These are phyloP conservation scores for Lerema accius DNA, from an alignment of 1,140 invertebrate species.

Conservation along the genomic window DNA sequence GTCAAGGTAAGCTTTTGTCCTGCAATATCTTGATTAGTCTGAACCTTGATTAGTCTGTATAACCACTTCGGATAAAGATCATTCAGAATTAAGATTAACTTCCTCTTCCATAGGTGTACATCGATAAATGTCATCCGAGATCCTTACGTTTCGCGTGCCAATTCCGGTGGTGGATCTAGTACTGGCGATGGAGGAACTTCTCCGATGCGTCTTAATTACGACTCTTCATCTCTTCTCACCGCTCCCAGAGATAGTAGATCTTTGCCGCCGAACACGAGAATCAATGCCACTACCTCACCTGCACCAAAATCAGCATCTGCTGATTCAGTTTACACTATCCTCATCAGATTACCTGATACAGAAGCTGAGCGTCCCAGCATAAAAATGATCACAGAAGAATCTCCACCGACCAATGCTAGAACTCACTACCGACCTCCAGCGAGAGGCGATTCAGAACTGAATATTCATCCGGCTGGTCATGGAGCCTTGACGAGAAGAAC, in stretches of 20 bases:
- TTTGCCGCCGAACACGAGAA: conserved; percentile 78
- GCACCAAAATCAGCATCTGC: conserved; percentile 86
- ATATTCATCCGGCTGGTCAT: conserved; percentile 73
- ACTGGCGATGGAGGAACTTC: conserved; percentile 70
- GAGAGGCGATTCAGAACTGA: conserved; percentile 79
- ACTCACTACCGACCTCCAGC: conserved; percentile 69
- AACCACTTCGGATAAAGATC: not conserved
- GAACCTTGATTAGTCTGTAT: conserved; percentile 8
- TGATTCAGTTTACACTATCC: conserved; percentile 94
- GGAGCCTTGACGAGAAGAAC: conserved; percentile 85
- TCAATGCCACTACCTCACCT: conserved; percentile 70
- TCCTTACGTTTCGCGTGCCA: conserved; percentile 82
- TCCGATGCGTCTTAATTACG: conserved; percentile 67
- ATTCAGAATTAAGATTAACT: not conserved
- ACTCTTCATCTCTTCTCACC: conserved; percentile 56
- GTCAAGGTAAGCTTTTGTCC: conserved; percentile 82
- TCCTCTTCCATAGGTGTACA: conserved; percentile 84
- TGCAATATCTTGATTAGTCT: not conserved
- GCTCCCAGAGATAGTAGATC: conserved; percentile 82
- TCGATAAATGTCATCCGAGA: conserved; percentile 92
- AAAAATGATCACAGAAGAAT: conserved; percentile 93
- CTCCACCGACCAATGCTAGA: conserved; percentile 68
- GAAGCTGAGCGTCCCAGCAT: conserved; percentile 87
- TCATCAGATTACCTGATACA: conserved; percentile 91
- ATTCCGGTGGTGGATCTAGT: conserved; percentile 64